phyloP scores from a whole-genome alignment of 35 echinoderm and acorn worm genomes.

The Apostichopus parvimensis region DNA sequence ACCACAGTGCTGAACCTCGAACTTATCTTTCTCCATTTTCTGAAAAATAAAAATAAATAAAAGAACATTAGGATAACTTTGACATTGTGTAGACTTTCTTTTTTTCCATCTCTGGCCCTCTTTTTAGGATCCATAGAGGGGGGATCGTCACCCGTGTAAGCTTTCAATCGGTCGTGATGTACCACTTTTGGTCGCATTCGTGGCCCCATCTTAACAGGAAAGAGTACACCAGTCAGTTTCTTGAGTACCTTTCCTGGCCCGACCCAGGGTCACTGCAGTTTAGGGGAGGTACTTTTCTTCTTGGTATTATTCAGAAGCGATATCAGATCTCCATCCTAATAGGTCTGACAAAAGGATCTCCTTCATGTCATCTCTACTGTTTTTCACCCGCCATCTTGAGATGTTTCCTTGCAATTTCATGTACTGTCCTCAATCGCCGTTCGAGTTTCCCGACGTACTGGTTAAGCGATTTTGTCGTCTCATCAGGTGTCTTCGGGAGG shows the following conservation, averaged over 20 bases:
- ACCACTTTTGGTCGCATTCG: constrained; percentile 45
- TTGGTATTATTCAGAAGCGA: constrained; percentile 49
- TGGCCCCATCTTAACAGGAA: constrained; percentile 9
- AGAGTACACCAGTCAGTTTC: constrained; percentile 57
- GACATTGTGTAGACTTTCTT: no score
- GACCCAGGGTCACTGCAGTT: constrained; percentile 59
- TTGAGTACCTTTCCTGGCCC: constrained; percentile 57
- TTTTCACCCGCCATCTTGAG: no score
- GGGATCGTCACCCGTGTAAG: no score
- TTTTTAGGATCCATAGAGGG: no score
- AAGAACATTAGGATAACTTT: no score
- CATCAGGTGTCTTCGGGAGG: constrained; percentile 20
- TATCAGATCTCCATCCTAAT: constrained; percentile 29
- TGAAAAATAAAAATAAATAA: no score
- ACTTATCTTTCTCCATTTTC: no score
- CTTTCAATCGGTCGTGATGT: constrained; percentile 61
- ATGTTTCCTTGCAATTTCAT: no score
- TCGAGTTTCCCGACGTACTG: not conserved
- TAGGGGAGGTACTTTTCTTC: constrained; percentile 59
- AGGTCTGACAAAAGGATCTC: not conserved
- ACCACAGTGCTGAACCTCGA: no score
- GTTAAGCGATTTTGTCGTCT: not conserved
- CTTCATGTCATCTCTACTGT: no score
- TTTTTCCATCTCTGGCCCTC: no score
- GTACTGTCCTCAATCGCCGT: constrained; percentile 2